These are phyloP conservation scores for Dorcus parallelipipedus DNA, from an alignment of 2,888 invertebrate species.

Conservation along the genomic window DNA sequence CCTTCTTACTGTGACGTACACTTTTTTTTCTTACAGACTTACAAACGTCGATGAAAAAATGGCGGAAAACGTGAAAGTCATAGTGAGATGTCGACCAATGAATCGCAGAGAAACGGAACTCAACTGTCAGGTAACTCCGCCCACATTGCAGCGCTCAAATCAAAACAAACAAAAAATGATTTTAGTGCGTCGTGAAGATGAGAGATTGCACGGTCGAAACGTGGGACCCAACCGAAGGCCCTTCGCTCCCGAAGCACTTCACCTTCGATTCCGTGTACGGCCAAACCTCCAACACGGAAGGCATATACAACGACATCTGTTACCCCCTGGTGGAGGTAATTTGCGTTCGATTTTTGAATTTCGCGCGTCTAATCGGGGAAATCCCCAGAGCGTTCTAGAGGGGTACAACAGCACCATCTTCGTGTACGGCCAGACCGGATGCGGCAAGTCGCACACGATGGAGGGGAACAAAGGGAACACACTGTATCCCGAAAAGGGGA, in stretches of 20 bases:
- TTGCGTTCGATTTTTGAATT: background rate
- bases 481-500: constrained; percentile 53
- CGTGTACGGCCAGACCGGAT: constrained; percentile 91
- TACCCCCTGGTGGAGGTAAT: constrained; percentile 75
- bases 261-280: constrained; percentile 84
- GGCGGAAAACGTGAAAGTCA: constrained; percentile 74
- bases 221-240: constrained; percentile 60
- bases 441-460: constrained; percentile 90
- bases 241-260: constrained; percentile 64
- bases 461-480: constrained; percentile 57
- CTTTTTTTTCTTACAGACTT: no score
- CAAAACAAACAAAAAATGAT: background rate
- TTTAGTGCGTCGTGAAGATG: constrained; percentile 65
- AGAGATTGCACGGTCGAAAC: constrained; percentile 61
- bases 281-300: constrained; percentile 74
- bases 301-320: constrained; percentile 83
- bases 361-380: background rate
- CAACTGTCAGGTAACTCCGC: constrained; percentile 58
- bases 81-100: constrained; percentile 84
- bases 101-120: constrained; percentile 69
- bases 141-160: no score
- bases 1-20: no score
- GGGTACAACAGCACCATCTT: constrained; percentile 93
- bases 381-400: constrained; percentile 68
- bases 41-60: constrained; percentile 27